phyloP scores from a whole-genome alignment of 2,113 vertebrate genomes.

The Chlorodrepanis virens region DNA sequence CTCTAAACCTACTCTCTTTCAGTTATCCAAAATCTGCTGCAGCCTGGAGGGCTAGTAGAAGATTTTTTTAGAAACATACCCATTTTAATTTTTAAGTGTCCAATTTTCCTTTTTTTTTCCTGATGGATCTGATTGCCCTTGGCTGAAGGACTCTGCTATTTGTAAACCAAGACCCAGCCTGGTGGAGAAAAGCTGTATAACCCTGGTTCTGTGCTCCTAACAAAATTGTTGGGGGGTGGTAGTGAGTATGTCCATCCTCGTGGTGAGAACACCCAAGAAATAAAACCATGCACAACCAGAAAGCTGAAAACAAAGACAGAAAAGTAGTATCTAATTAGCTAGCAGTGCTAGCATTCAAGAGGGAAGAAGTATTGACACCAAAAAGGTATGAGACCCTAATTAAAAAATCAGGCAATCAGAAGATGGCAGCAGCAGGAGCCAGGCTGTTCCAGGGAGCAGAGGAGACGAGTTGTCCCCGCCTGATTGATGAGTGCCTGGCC shows the following conservation, averaged over 20 bases:
- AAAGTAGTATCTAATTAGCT: neutral
- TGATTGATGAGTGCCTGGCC: neutral
- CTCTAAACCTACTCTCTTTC: neutral
- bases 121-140: neutral
- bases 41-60: neutral
- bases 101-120: neutral
- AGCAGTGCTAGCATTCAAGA: neutral
- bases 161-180: neutral
- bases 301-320: neutral
- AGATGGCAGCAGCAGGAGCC: neutral
- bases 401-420: neutral
- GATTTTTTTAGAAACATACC: neutral
- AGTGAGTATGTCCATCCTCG: neutral
- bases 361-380: neutral
- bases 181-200: neutral
- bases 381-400: neutral
- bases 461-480: neutral
- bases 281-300: neutral
- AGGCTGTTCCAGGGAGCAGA: neutral
- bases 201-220: neutral
- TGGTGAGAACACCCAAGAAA: neutral
- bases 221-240: neutral
- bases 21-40: neutral
- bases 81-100: neutral
- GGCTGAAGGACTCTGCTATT: neutral